Conservation (phyloP, 1,140 invertebrate species). For the Oppia nitens region DNA sequence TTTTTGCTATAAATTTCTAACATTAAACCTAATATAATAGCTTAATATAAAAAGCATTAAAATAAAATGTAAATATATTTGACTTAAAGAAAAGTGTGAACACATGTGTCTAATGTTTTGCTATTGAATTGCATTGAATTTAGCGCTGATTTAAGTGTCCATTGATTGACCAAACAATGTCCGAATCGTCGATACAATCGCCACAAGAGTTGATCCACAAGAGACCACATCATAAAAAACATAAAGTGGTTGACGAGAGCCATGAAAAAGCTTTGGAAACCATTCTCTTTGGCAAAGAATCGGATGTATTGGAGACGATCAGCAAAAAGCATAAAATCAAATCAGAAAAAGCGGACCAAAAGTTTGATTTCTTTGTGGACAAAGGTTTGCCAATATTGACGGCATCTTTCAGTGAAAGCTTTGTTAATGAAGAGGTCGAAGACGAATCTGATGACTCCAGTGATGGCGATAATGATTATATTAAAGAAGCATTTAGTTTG, state of each 20-base stretch:
- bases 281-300: background rate
- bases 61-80: too few species aligned
- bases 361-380: background rate
- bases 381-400: background rate
- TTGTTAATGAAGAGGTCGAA: background rate
- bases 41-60: too few species aligned
- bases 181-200: too few species aligned
- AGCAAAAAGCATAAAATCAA: background rate
- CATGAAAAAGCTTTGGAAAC: background rate
- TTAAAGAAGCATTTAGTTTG: too few species aligned
- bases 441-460: background rate
- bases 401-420: background rate
- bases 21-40: too few species aligned
- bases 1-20: too few species aligned
- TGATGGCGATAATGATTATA: background rate
- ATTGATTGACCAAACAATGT: background rate
- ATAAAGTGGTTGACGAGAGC: background rate
- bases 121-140: too few species aligned
- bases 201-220: background rate
- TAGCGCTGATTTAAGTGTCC: too few species aligned
- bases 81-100: too few species aligned
- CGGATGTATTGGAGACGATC: background rate
- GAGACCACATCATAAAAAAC: background rate
- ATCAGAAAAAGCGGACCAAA: background rate
- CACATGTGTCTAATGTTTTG: too few species aligned